phyloP scores from a whole-genome alignment of 2,113 vertebrate genomes.

The Paramisgurnus dabryanus region DNA sequence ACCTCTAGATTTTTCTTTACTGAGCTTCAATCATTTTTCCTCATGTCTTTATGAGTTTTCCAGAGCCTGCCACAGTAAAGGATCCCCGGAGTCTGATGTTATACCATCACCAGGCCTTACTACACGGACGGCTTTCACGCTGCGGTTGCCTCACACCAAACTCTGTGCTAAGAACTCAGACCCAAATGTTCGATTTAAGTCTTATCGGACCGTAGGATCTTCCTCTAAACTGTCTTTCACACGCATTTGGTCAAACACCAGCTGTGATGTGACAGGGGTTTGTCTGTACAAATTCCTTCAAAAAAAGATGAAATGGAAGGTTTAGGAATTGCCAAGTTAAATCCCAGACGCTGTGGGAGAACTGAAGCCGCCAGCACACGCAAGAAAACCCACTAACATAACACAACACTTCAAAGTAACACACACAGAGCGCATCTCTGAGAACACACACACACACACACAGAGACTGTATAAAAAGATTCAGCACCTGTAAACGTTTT shows the following conservation, averaged over 20 bases:
- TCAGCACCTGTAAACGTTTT: constrained; percentile 19
- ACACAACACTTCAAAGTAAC: constrained; percentile 17
- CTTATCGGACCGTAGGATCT: constrained; percentile 1
- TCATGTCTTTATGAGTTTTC: constrained; percentile 17
- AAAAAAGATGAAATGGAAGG: constrained; percentile 32
- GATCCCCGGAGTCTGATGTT: neutral
- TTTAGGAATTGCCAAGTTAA: constrained; percentile 17
- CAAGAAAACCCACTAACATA: neutral
- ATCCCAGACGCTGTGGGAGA: constrained; percentile 33
- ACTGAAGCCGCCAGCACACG: constrained; percentile 3
- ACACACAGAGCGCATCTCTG: constrained; percentile 2
- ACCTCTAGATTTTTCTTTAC: neutral
- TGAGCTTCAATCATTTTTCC: neutral
- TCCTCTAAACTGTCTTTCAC: neutral
- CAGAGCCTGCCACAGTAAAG: neutral
- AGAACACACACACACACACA: neutral
- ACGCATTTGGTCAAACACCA: neutral
- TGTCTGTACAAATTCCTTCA: constrained; percentile 27
- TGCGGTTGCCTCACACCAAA: neutral
- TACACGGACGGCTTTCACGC: neutral
- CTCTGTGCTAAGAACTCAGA: neutral
- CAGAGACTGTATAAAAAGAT: neutral
- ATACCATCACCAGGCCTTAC: constrained; percentile 1
- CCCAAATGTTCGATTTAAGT: neutral
- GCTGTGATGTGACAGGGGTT: constrained; percentile 14